Percentiles rank a stretch among this genome's conserved stretches.
Evolutionary conservation across 2,113 vertebrate species (phyloP).

Genomic region (Protobothrops mucrosquamatus): DNA sequence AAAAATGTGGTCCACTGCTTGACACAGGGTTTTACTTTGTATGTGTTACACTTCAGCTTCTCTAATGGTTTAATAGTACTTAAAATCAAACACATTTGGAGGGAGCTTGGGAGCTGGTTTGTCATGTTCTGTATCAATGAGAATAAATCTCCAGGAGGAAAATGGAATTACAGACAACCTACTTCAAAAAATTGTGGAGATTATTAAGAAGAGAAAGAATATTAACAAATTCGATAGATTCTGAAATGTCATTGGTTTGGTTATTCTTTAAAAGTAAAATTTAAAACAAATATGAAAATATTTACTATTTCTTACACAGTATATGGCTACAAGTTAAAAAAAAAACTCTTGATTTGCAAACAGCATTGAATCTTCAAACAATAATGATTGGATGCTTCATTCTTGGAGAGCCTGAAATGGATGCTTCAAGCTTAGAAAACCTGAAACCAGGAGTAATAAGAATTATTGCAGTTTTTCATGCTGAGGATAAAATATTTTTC

Average conservation of each 20-base stretch:
- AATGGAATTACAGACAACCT: not conserved
- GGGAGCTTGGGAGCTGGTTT: not conserved
- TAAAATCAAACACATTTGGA: too few species aligned
- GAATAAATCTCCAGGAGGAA: not conserved
- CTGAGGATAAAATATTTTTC: not conserved
- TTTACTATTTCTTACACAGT: too few species aligned
- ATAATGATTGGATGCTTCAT: not conserved
- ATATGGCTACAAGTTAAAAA: too few species aligned
- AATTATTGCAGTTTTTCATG: not conserved
- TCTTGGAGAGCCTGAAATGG: not conserved
- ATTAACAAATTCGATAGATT: not conserved
- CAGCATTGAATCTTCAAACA: not conserved
- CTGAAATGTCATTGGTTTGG: not conserved
- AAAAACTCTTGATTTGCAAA: not conserved
- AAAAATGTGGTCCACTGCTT: not conserved
- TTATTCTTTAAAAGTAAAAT: not conserved
- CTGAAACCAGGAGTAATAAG: constrained; percentile 2
- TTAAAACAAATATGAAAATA: too few species aligned
- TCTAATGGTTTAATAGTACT: too few species aligned
- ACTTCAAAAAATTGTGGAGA: not conserved
- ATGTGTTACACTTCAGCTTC: too few species aligned
- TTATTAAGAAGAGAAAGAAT: not conserved
- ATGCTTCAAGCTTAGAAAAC: not conserved
- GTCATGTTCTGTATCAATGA: not conserved
- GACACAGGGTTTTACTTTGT: too few species aligned